These are phyloP conservation scores for Ips typographus DNA, from an alignment of 1,140 invertebrate species.

Conservation along the genomic window DNA sequence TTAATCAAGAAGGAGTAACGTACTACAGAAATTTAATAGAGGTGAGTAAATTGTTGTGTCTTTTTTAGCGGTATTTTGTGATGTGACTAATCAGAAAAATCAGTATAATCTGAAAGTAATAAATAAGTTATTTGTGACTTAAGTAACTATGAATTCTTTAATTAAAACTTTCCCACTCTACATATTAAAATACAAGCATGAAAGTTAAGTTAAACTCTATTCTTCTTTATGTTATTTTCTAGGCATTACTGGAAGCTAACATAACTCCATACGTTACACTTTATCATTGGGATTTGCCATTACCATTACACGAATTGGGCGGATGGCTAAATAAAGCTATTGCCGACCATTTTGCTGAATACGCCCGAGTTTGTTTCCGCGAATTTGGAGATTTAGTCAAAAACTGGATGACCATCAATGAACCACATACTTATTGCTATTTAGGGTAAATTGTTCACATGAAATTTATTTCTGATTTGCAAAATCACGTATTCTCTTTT, in stretches of 20 bases:
- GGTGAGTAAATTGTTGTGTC: background rate
- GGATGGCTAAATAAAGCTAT: conserved; percentile 44
- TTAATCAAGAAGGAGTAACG: conserved; percentile 62
- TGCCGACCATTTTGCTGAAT: conserved; percentile 41
- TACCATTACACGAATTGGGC: conserved; percentile 46
- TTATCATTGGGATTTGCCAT: conserved; percentile 47
- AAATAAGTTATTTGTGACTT: background rate
- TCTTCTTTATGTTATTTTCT: background rate
- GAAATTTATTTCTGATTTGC: background rate
- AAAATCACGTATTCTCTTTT: background rate
- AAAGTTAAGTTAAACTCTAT: too few species aligned
- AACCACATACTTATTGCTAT: conserved; percentile 24
- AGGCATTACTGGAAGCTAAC: conserved; percentile 59
- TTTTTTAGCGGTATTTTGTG: too few species aligned
- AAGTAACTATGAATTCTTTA: too few species aligned
- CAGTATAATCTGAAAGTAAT: background rate
- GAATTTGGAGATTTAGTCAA: conserved; percentile 39
- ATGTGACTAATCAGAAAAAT: too few species aligned
- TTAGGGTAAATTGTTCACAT: conserved; percentile 17
- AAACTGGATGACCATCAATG: conserved; percentile 51
- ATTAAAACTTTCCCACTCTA: too few species aligned
- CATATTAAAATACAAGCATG: too few species aligned
- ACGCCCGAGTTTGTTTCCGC: conserved; percentile 45
- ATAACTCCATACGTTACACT: conserved; percentile 64
- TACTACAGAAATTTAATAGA: conserved; percentile 66